Percentiles rank a stretch among this genome's conserved stretches.
phyloP scores from a whole-genome alignment of 2,888 invertebrate species.

The Mayetiola destructor region DNA sequence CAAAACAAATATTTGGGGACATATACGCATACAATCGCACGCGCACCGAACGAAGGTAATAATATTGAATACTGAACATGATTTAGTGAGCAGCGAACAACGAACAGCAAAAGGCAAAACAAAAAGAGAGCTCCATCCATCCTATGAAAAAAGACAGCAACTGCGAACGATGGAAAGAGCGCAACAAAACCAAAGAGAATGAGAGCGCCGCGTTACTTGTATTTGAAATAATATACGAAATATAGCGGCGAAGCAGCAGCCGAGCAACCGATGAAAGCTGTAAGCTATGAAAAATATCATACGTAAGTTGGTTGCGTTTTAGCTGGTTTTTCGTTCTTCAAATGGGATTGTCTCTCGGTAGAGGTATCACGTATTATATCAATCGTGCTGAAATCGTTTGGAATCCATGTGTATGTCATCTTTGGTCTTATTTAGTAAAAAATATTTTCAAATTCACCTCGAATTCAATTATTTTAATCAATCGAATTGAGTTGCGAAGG shows the following conservation, averaged over 20 bases:
- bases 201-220: background rate
- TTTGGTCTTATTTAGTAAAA: background rate
- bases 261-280: slow-evolving; percentile 7
- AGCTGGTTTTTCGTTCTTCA: slow-evolving; percentile 12
- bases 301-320: slow-evolving; percentile 11
- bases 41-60: no score
- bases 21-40: no score
- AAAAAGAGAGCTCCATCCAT: no score
- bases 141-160: background rate
- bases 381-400: slow-evolving; percentile 1
- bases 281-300: slow-evolving; percentile 2
- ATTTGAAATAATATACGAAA: slow-evolving; percentile 6
- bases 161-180: background rate
- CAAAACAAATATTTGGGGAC: no score
- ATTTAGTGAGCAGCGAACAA: no score
- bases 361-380: slow-evolving; percentile 12
- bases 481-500: no score
- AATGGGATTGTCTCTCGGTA: slow-evolving; percentile 15
- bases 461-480: background rate
- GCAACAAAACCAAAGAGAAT: background rate
- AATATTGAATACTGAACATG: no score
- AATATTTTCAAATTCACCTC: background rate
- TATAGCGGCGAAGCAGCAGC: slow-evolving; percentile 6
- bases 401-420: slow-evolving; percentile 4
- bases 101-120: no score